A percentile compares a stretch with the other conserved stretches of the same genome.
These are phyloP conservation scores for Siniperca obscura DNA, from an alignment of 2,797 vertebrate species.

Conservation along the genomic window DNA sequence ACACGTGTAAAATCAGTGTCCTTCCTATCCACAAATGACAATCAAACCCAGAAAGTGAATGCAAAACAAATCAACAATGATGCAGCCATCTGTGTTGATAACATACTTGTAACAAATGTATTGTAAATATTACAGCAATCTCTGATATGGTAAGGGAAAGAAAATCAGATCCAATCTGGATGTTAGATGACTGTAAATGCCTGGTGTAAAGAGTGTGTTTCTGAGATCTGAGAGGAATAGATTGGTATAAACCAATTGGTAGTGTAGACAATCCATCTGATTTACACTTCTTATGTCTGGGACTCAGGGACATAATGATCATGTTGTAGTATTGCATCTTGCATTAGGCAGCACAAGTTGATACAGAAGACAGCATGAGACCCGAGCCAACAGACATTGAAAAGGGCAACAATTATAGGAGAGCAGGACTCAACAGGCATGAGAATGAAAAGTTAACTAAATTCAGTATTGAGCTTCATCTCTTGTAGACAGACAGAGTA, in stretches of 20 bases:
- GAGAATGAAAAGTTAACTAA: not conserved
- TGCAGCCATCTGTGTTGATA: too few relatives aligned
- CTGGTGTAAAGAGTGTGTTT: not conserved
- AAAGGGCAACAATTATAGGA: not conserved
- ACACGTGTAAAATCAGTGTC: too few relatives aligned
- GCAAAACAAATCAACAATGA: too few relatives aligned
- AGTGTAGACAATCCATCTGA: not conserved
- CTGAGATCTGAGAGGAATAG: not conserved
- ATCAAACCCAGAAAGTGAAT: too few relatives aligned
- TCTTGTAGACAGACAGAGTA: not conserved
- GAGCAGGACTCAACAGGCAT: not conserved
- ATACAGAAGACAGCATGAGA: not conserved
- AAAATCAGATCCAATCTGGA: not conserved
- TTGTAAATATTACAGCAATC: not conserved
- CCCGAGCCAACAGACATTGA: too few relatives aligned
- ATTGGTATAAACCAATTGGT: not conserved
- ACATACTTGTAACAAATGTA: too few relatives aligned
- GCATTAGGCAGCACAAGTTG: not conserved
- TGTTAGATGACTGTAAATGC: not conserved
- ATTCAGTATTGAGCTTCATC: not conserved
- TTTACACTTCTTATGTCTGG: not conserved
- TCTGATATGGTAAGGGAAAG: not conserved
- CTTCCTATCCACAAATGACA: too few relatives aligned
- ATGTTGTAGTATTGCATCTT: too few relatives aligned
- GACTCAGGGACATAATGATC: not conserved